phyloP scores from a whole-genome alignment of 2,113 vertebrate genomes.

The Numida meleagris region DNA sequence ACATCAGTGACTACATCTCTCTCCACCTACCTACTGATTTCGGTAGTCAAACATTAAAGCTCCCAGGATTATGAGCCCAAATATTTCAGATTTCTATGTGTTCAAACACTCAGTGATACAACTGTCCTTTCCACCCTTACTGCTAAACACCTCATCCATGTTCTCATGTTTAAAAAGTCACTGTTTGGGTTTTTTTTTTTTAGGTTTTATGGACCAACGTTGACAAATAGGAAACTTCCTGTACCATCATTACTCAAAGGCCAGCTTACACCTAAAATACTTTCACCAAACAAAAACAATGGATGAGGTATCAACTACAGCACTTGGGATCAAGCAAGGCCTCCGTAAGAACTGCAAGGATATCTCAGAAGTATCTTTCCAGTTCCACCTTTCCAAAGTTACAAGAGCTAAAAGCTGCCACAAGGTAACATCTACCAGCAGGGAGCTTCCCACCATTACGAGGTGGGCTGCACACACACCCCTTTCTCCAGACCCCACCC shows the following conservation, averaged over 20 bases:
- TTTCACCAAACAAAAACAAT: background rate
- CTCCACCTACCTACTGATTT: background rate
- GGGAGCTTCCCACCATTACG: no score
- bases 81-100: background rate
- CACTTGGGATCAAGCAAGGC: background rate
- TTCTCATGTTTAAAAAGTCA: background rate
- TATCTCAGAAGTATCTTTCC: background rate
- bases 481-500: background rate
- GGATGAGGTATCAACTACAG: background rate
- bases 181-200: background rate
- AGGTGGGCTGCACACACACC: no score
- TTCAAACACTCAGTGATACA: background rate
- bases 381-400: background rate
- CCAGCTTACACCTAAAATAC: background rate
- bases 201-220: background rate
- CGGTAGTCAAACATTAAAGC: background rate
- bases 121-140: background rate
- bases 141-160: background rate
- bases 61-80: rapidly evolving
- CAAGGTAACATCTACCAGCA: no score
- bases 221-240: background rate
- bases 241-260: background rate
- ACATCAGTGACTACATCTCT: background rate
- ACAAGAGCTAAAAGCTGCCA: background rate
- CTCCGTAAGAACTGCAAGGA: background rate